A percentile compares a stretch with the other conserved stretches of the same genome.
phyloP scores from a whole-genome alignment of 2,797 vertebrate genomes.

The Rousettus madagascariensis region DNA sequence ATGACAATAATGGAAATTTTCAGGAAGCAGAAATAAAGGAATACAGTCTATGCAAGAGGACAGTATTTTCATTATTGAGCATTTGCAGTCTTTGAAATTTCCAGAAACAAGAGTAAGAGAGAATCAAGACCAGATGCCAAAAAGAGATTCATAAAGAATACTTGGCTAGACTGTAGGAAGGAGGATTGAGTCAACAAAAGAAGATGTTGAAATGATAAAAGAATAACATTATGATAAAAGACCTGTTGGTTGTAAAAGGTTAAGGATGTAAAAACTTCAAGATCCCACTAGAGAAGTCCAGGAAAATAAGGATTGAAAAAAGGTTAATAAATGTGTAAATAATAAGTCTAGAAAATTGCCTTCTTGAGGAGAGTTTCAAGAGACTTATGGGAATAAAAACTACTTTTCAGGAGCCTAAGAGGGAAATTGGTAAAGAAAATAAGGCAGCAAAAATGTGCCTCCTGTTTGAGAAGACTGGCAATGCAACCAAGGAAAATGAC shows the following conservation, averaged over 20 bases:
- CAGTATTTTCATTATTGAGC: neutral
- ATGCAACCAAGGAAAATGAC: neutral
- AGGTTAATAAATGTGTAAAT: neutral
- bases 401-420: neutral
- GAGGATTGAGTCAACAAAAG: neutral
- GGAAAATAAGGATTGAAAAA: constrained; percentile 20
- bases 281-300: neutral
- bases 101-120: neutral
- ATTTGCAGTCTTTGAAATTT: neutral
- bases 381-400: neutral
- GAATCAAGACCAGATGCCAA: neutral
- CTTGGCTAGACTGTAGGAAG: neutral
- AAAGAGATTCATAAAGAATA: neutral
- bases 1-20: neutral
- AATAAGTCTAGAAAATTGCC: neutral
- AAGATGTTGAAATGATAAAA: neutral
- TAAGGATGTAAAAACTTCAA: constrained; percentile 12
- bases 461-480: neutral
- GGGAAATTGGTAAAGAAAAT: constrained; percentile 4
- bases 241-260: neutral
- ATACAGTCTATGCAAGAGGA: neutral
- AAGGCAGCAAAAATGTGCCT: neutral
- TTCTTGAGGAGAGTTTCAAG: neutral
- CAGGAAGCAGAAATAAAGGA: constrained; percentile 24
- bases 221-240: neutral